A percentile compares a stretch with the other conserved stretches of the same genome.
Conservation (phyloP, 2,888 invertebrate genomes). For the Drosophila atroscutellata region DNA sequence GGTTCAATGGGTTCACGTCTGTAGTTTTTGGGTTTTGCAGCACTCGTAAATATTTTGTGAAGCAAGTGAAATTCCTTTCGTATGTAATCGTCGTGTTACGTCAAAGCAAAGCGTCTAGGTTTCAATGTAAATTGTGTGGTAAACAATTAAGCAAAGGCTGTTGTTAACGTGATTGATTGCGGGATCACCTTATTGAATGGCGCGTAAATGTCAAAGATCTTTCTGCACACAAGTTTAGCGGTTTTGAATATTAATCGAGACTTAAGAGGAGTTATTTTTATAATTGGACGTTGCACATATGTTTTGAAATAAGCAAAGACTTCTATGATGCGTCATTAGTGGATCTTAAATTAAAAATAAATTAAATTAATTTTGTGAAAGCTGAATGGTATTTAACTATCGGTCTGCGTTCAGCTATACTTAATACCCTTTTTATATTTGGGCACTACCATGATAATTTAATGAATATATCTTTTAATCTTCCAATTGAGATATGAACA, state of each 20-base stretch:
- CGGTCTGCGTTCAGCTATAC: neutral
- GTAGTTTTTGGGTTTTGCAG: conserved; percentile 41
- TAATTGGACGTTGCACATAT: neutral
- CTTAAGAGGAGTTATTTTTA: neutral
- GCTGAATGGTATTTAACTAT: neutral
- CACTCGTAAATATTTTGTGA: conserved; percentile 30
- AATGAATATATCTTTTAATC: no score
- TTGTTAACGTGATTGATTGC: conserved; percentile 14
- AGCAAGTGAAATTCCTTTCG: conserved; percentile 39
- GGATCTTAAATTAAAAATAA: no score
- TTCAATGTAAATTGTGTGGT: conserved; percentile 13
- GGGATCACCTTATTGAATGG: neutral
- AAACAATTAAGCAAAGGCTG: conserved; percentile 23
- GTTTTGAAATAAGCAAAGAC: neutral
- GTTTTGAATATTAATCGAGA: neutral
- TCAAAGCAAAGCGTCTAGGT: conserved; percentile 35
- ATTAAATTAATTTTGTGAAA: no score
- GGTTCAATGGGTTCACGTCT: conserved; percentile 47
- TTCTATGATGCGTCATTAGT: no score
- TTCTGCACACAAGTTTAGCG: neutral
- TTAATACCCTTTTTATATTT: neutral
- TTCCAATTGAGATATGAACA: no score
- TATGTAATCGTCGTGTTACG: conserved; percentile 43
- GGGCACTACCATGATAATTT: neutral
- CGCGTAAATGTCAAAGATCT: neutral